Conservation (phyloP, 2,888 invertebrate species). For the Chymomyza procnemis region DNA sequence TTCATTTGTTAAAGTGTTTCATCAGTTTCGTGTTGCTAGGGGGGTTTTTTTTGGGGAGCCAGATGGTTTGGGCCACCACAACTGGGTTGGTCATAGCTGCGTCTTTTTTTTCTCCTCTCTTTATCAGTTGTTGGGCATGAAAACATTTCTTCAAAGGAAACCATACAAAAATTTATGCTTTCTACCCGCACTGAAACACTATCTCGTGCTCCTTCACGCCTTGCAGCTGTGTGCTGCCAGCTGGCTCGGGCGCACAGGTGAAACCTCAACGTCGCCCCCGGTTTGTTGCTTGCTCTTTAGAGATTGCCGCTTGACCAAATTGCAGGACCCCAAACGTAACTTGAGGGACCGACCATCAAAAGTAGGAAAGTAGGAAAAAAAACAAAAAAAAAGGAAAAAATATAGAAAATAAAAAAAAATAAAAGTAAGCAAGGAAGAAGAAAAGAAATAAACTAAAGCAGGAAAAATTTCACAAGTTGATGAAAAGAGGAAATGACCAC, state of each 20-base stretch:
- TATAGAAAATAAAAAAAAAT: conserved; percentile 3
- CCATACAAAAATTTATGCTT: conserved; percentile 44
- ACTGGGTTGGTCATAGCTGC: conserved; percentile 12
- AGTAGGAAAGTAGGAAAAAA: neutral
- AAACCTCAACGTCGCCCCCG: neutral
- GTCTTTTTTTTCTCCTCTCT: neutral
- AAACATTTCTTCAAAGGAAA: conserved; percentile 39
- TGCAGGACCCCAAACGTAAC: neutral
- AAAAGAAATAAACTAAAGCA: conserved; percentile 28
- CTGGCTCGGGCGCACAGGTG: neutral
- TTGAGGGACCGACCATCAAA: neutral
- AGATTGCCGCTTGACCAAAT: neutral
- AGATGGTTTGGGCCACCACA: neutral
- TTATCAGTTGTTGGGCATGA: conserved; percentile 16
- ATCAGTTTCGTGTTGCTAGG: no score
- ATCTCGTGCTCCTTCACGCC: neutral
- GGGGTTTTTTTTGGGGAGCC: neutral
- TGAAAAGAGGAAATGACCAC: conserved; percentile 71
- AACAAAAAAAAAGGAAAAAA: no score
- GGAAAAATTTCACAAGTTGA: conserved; percentile 57
- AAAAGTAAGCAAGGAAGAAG: conserved; percentile 29
- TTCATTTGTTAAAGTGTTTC: no score
- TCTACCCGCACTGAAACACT: neutral
- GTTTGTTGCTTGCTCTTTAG: no score
- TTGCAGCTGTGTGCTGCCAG: neutral